A percentile compares a stretch with the other conserved stretches of the same genome.
Evolutionary conservation across 2,113 vertebrate species (phyloP).

Genomic region (Pogonocichla stellata): DNA sequence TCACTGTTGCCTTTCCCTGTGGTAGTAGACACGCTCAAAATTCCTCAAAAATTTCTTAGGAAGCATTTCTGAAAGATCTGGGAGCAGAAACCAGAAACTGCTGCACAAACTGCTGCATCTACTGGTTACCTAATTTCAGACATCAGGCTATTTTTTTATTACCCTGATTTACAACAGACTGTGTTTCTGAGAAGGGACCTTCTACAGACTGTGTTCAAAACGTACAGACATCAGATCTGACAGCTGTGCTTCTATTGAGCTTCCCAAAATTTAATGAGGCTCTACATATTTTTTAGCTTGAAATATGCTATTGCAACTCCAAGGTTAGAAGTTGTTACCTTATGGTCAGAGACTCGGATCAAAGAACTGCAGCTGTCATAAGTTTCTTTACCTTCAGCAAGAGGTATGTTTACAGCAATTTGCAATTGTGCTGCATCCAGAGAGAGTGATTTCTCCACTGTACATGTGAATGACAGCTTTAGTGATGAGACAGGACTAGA

Average conservation of each 20-base stretch:
- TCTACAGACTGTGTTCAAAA: neutral
- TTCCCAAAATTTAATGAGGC: neutral
- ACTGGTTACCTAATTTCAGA: neutral
- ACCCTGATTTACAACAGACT: neutral
- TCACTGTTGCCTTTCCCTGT: neutral
- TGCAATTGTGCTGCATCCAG: fast-evolving
- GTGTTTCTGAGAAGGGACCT: neutral
- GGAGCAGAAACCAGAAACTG: neutral
- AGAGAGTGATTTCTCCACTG: neutral
- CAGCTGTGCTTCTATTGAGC: neutral
- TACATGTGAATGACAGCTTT: neutral
- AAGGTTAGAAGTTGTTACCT: neutral
- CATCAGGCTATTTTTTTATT: neutral
- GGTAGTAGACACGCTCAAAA: neutral
- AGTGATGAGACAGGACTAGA: constrained; percentile 9
- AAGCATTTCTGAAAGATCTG: neutral
- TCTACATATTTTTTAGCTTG: neutral
- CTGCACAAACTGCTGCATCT: neutral
- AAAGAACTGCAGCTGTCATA: neutral
- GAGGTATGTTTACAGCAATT: neutral
- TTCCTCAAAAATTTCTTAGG: neutral
- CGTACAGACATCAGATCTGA: neutral
- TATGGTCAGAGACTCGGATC: neutral
- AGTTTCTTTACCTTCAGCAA: neutral
- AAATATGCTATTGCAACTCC: neutral